Base-by-base conservation (phyloP, 2,113 vertebrate genomes). In the Pontoporia blainvillei region DNA sequence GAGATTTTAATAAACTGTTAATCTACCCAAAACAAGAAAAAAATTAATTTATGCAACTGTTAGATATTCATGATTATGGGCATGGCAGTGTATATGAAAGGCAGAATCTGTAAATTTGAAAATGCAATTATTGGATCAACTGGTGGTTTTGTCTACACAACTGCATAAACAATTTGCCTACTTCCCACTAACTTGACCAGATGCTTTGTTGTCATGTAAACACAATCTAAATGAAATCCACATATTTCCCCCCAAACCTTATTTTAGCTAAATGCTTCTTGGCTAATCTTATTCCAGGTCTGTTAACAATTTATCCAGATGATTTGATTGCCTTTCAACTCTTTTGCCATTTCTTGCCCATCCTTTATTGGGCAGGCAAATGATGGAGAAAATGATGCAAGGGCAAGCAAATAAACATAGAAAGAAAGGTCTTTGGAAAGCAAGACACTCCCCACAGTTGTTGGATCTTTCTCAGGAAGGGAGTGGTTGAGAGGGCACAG, bases 121-220 rank as follows among this genome's bases (percentile, higher is more conserved):
- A 94, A 91, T 69, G 27, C 23, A 92, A 27, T 79, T 64, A 57
- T 69, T 90, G 75, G n/a, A 81, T 85, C 31, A 62, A 41, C 69
- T 94, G 73, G 39, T 73, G 67, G 49, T 57, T 97, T 95, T 94
- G 78, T 91, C 85, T 91, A 57, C 34, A 86, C 23, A 81, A 96
- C 44, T 92, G 46, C 78, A 76, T 86, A 89, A 91, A 83, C 64
- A 81, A 76, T 96, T 96, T 97, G 39, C 86, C 79, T 62, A 49
- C 72, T 92, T 93, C 95, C 86, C 86, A 92, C 52, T 90, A 91
- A 96, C 52, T 34, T 21, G 12, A 97, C 79, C 86, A 59, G 81
- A 96, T 96, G 59, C 61, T 96, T 97, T 96, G 92, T 90, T 97
- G 94, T 95, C 93, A 96, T n/a, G 89, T 92, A 96, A 97, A 97